A percentile compares a stretch with the other conserved stretches of the same genome.
These are phyloP conservation scores for Champsocephalus esox DNA, from an alignment of 2,797 vertebrate genomes.

Conservation along the genomic window DNA sequence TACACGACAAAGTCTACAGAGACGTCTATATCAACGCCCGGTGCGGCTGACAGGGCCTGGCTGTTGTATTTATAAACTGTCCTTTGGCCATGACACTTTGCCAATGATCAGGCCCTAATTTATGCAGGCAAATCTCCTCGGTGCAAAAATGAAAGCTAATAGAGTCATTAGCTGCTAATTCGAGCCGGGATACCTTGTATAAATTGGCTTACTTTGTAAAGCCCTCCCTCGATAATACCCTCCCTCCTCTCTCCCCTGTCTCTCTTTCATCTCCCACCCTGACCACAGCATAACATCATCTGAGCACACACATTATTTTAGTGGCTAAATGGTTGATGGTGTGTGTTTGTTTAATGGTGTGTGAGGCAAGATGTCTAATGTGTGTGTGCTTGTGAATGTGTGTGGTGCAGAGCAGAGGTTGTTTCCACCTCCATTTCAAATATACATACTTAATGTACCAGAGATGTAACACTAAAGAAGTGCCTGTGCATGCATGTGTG, in stretches of 20 bases:
- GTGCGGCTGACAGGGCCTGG: slow-evolving; percentile 96
- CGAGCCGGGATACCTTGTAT: slow-evolving; percentile 97
- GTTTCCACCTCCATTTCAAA: slow-evolving; percentile 54
- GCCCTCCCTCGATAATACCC: slow-evolving; percentile 89
- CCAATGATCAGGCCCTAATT: slow-evolving; percentile 99
- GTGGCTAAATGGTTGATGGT: slow-evolving; percentile 73
- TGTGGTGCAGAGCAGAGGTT: slow-evolving; percentile 32
- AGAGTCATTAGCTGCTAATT: slow-evolving; percentile 99
- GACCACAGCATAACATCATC: slow-evolving; percentile 59
- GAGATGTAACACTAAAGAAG: slow-evolving; percentile 46
- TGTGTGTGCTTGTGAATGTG: slow-evolving; percentile 39
- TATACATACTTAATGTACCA: slow-evolving; percentile 63
- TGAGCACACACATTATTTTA: slow-evolving; percentile 60
- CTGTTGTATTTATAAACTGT: slow-evolving; percentile 99
- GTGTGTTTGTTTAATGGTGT: slow-evolving; percentile 81
- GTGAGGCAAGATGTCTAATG: slow-evolving; percentile 66
- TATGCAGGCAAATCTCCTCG: slow-evolving; percentile 99
- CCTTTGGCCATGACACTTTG: slow-evolving; percentile 99
- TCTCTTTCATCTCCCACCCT: slow-evolving; percentile 59
- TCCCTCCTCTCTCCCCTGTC: slow-evolving; percentile 52
- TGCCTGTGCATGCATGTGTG: slow-evolving; percentile 24
- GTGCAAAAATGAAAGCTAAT: slow-evolving; percentile 99
- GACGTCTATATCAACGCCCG: slow-evolving; percentile 99
- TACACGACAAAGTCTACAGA: slow-evolving; percentile 99
- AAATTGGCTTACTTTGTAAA: slow-evolving; percentile 99